Evolutionary conservation across 2,113 vertebrate species (phyloP).

Genomic region (Capreolus pygargus): DNA sequence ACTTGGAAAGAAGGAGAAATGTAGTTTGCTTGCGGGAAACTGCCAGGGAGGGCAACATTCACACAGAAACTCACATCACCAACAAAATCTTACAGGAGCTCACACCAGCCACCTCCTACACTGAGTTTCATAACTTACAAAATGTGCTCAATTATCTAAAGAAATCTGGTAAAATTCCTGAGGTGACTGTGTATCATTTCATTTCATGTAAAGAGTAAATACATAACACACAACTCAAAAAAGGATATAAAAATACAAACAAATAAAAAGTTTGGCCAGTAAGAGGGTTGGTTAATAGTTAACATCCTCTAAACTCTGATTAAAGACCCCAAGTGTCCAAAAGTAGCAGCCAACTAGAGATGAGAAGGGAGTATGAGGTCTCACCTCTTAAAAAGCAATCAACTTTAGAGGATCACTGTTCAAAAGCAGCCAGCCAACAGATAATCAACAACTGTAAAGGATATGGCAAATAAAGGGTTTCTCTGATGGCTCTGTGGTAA

Average conservation of each 20-base stretch:
- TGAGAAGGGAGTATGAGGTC: background rate
- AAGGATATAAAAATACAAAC: constrained; percentile 2
- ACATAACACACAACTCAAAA: background rate
- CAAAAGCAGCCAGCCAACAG: background rate
- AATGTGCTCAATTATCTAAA: background rate
- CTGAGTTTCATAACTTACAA: background rate
- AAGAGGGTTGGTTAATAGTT: background rate
- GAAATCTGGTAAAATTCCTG: background rate
- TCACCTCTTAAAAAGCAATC: background rate
- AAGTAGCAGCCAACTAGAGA: background rate
- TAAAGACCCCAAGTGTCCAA: background rate
- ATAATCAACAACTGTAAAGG: background rate
- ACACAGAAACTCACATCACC: background rate
- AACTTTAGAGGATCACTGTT: background rate
- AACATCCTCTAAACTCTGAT: background rate
- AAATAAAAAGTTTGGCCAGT: background rate
- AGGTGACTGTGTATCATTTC: background rate
- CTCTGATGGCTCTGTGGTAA: background rate
- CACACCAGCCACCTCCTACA: background rate
- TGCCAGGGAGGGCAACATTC: background rate
- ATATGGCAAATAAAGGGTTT: background rate
- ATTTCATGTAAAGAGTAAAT: background rate
- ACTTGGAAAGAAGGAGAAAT: background rate
- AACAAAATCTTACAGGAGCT: background rate
- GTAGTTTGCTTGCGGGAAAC: background rate